A percentile compares a stretch with the other conserved stretches of the same genome.
Evolutionary conservation across 2,888 invertebrate genomes (phyloP).

Genomic region (Ormyrus nitidulus): DNA sequence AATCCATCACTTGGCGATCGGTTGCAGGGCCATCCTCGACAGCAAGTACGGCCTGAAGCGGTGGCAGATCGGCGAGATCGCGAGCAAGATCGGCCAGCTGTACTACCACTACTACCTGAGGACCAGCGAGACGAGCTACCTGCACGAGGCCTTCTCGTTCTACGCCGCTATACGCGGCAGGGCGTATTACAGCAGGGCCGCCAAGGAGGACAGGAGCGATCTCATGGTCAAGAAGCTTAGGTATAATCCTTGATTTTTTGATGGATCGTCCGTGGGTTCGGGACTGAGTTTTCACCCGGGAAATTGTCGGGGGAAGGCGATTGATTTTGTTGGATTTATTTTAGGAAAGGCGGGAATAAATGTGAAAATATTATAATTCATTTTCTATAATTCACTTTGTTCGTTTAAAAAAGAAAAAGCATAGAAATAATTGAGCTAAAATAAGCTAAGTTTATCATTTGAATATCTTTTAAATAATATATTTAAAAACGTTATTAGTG

Average conservation of each 20-base stretch:
- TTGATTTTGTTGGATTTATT: no score
- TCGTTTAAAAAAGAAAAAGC: no score
- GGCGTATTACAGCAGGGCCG: conserved; percentile 95
- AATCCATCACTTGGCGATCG: neutral
- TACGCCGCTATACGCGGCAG: conserved; percentile 96
- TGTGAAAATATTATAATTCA: no score
- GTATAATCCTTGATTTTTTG: conserved; percentile 76
- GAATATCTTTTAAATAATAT: neutral
- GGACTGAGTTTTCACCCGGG: no score
- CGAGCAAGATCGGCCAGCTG: conserved; percentile 98
- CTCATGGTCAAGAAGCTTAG: conserved; percentile 95
- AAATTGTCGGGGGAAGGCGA: no score
- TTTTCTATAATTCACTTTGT: no score
- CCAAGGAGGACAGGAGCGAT: conserved; percentile 95
- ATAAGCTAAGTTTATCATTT: neutral
- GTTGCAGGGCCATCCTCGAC: conserved; percentile 85
- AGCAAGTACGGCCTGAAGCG: conserved; percentile 95
- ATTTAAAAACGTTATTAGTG: no score
- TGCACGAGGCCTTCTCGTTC: conserved; percentile 97
- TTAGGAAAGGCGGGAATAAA: no score
- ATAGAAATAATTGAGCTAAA: neutral
- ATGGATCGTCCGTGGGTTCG: neutral
- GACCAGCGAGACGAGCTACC: conserved; percentile 96
- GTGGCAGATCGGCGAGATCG: conserved; percentile 99
- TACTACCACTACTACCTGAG: conserved; percentile 98